These are phyloP conservation scores for Lindbergichthys nudifrons DNA, from an alignment of 2,797 vertebrate species.

Conservation along the genomic window DNA sequence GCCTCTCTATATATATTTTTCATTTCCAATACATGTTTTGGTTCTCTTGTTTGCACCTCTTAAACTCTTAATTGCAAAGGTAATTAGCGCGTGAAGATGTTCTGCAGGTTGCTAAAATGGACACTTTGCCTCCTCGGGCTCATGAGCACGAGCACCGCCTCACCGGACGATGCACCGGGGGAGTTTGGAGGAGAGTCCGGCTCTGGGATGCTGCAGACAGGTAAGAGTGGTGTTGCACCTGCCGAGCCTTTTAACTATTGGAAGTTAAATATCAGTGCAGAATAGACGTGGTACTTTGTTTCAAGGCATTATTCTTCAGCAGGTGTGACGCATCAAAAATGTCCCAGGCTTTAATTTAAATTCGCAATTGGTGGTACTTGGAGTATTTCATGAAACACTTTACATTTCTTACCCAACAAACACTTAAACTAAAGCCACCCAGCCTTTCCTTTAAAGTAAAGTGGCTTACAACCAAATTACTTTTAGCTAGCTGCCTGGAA, in stretches of 20 bases:
- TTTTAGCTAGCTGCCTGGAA: background rate
- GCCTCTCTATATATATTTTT: background rate
- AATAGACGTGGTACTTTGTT: too few relatives aligned
- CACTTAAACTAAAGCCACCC: background rate
- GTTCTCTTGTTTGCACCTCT: background rate
- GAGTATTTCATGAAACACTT: background rate
- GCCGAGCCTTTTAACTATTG: background rate
- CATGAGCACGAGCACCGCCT: background rate
- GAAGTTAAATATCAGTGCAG: accelerated
- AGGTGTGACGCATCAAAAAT: background rate
- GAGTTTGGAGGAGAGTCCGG: conserved; percentile 76
- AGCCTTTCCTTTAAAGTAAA: background rate
- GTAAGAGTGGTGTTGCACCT: conserved; percentile 62
- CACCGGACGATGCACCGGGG: conserved; percentile 27
- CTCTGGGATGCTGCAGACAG: conserved; percentile 78
- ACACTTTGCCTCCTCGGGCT: conserved; percentile 62
- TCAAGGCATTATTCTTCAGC: background rate
- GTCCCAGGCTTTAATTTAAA: background rate
- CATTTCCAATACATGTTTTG: background rate
- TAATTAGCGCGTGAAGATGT: conserved; percentile 54
- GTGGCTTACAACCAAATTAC: background rate
- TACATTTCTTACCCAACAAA: background rate
- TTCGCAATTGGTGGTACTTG: background rate
- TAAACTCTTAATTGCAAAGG: background rate
- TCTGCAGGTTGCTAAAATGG: conserved; percentile 34